Conservation (phyloP, 2,113 vertebrate species). For the Hyperoodon ampullatus region DNA sequence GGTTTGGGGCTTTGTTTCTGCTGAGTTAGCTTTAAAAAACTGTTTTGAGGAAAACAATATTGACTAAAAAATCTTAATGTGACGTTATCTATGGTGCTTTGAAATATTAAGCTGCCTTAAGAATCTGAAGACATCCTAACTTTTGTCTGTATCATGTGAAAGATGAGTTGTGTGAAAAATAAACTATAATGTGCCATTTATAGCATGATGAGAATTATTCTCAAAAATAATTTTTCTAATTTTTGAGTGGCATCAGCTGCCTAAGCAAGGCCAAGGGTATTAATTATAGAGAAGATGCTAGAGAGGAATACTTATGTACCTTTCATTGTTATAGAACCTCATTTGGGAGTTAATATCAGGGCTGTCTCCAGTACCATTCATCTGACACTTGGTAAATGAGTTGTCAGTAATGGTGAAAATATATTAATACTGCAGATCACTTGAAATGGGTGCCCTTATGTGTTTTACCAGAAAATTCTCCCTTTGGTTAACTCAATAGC, state of each 20-base stretch:
- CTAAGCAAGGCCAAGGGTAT: slow-evolving; percentile 49
- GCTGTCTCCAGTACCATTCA: slow-evolving; percentile 76
- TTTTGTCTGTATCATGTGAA: slow-evolving; percentile 23
- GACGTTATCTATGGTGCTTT: background rate
- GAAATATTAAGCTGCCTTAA: slow-evolving; percentile 29
- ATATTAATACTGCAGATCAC: slow-evolving; percentile 81
- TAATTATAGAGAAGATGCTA: slow-evolving; percentile 67
- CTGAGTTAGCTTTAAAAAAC: background rate
- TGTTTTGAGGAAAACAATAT: background rate
- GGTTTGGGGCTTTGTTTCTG: background rate
- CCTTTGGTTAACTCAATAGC: slow-evolving; percentile 76
- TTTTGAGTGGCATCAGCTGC: slow-evolving; percentile 60
- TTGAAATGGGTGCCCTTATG: slow-evolving; percentile 80
- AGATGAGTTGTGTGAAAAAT: slow-evolving; percentile 43
- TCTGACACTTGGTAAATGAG: slow-evolving; percentile 80
- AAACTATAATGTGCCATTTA: slow-evolving; percentile 8
- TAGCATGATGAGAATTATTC: slow-evolving; percentile 44
- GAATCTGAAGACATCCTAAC: background rate
- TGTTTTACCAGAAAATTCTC: slow-evolving; percentile 82
- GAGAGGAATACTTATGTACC: slow-evolving; percentile 56
- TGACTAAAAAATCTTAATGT: background rate
- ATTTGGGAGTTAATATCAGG: slow-evolving; percentile 79
- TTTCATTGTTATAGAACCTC: slow-evolving; percentile 77
- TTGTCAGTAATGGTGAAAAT: slow-evolving; percentile 82
- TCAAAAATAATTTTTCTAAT: slow-evolving; percentile 60